These are phyloP conservation scores for Choloepus didactylus DNA, from an alignment of 2,797 vertebrate species.

Conservation along the genomic window DNA sequence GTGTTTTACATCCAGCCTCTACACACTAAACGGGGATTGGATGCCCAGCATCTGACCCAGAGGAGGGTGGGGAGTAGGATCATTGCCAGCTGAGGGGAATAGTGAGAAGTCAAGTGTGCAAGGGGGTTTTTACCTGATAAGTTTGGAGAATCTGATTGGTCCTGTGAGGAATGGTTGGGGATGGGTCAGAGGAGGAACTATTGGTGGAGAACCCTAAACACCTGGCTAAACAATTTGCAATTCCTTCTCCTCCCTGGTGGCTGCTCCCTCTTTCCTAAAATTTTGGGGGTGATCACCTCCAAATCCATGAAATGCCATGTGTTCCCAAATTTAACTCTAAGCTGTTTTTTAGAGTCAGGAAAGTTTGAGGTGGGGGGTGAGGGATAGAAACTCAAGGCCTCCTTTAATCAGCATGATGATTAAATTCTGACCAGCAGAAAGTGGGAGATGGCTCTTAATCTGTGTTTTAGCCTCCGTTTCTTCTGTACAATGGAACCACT, in stretches of 20 bases:
- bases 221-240: background rate
- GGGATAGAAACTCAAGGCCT: slow-evolving; percentile 1
- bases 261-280: background rate
- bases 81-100: background rate
- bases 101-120: background rate
- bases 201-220: background rate
- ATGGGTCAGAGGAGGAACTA: background rate
- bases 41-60: background rate
- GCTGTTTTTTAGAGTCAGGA: background rate
- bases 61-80: background rate
- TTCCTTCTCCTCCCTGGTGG: background rate
- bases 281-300: background rate
- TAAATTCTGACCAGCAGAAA: background rate
- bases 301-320: background rate
- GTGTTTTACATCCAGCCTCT: background rate
- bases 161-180: background rate
- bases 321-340: background rate
- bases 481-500: slow-evolving; percentile 20
- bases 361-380: background rate
- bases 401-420: slow-evolving; percentile 3
- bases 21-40: background rate
- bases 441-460: background rate
- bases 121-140: background rate
- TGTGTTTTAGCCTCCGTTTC: slow-evolving; percentile 46
- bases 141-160: background rate